phyloP scores from a whole-genome alignment of 2,797 vertebrate genomes.

The Simalia tracyae region DNA sequence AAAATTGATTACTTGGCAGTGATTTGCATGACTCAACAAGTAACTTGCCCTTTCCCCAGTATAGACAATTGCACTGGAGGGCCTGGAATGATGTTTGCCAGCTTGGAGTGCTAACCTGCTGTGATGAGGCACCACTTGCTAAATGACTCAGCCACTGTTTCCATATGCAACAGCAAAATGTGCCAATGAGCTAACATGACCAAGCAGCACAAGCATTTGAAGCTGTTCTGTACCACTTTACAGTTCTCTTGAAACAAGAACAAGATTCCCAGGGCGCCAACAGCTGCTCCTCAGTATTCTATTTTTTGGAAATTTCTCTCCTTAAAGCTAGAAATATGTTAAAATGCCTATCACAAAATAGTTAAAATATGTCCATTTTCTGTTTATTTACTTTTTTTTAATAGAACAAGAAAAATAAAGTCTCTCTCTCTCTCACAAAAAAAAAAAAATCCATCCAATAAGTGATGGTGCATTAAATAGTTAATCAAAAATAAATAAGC shows the following conservation, averaged over 20 bases:
- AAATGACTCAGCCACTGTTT: not conserved
- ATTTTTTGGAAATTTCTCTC: not conserved
- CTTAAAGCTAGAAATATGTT: not conserved
- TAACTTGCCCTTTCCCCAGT: not conserved
- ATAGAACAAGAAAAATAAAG: not conserved
- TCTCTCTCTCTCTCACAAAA: not conserved
- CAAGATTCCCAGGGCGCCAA: not conserved
- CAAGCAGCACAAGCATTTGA: slow-evolving; percentile 8
- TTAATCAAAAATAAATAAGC: not conserved
- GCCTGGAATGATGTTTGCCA: not conserved
- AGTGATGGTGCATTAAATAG: not conserved
- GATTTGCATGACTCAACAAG: slow-evolving; percentile 17
- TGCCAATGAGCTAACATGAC: slow-evolving; percentile 37
- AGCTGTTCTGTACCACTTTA: slow-evolving; percentile 20
- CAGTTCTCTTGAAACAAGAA: slow-evolving; percentile 4
- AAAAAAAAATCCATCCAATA: not conserved
- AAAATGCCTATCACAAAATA: not conserved
- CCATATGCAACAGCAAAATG: slow-evolving; percentile 49
- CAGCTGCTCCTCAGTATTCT: not conserved
- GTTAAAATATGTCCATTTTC: not conserved
- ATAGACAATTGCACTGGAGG: not conserved
- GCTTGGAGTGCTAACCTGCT: not conserved
- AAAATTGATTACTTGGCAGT: not conserved
- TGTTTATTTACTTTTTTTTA: not conserved
- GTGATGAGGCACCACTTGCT: not conserved